Base-by-base conservation (phyloP, 2,888 invertebrate species). In the Corbicula japonica region DNA sequence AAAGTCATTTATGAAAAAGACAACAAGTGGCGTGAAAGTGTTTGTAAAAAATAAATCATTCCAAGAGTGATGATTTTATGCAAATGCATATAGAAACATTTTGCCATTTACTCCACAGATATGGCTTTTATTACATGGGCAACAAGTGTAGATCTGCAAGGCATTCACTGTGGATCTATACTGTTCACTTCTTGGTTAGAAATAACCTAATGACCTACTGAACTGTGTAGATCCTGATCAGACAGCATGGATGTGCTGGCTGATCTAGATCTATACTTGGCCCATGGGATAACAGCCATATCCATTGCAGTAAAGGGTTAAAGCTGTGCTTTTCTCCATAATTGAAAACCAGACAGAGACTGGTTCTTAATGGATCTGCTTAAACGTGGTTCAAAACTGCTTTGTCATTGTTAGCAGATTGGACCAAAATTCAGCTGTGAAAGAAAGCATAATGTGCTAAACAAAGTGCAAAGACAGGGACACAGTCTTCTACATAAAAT, bases 381-480 rank as follows among this genome's bases (percentile, higher is more conserved):
- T 54, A 18, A 38, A 28, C 44, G 54, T 54, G 66, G 66, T 66
- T 54, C 38, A 54, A 44, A 52, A 52, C 65, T 65, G 62, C 48
- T 34, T 18, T 60, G 3, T 32, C 52, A 66, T 34, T 58, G 30
- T 50, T 23, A 46, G 35, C 61, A 72, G 71, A 54, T 54, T 62
- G 71, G 56, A 62, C 50, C 71, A 62, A 44, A 72, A 23, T 60
- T 46, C 41, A 38, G 54, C 35, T 48, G 60, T 23, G 30, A 52
- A 15, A n/a, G 21, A n/a, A 15, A 54, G 23, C 26, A 61, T 44
- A 44, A 72, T 72, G 71, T 72, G 71, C 71, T 72, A 72, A 38
- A 41, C 41, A 23, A 41, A 30, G 60, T 35, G 26, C 38, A 52
- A 54, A 54, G 35, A 26, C 34, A 54, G 52, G 41, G 66, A 66